These are phyloP conservation scores for Conistra vaccinii DNA, from an alignment of 2,888 invertebrate species.

Conservation along the genomic window DNA sequence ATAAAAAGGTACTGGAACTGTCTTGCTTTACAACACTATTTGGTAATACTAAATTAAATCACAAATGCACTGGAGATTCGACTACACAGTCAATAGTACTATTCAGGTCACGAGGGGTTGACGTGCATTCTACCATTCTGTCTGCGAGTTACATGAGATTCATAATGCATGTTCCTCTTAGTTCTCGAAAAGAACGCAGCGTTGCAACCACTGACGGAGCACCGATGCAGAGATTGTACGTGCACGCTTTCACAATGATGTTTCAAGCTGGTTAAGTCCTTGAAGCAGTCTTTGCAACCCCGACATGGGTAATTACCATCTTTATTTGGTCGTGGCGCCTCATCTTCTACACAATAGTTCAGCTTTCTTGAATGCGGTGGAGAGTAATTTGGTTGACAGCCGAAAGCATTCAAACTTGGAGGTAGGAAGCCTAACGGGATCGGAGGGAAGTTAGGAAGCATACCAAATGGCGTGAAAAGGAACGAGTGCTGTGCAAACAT, in stretches of 20 bases:
- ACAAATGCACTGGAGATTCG: slow-evolving; percentile 85
- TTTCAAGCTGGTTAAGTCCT: slow-evolving; percentile 92
- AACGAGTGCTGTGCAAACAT: slow-evolving; percentile 87
- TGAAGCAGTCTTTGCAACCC: slow-evolving; percentile 92
- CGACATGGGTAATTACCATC: slow-evolving; percentile 93
- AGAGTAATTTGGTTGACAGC: slow-evolving; percentile 83
- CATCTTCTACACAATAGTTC: slow-evolving; percentile 92
- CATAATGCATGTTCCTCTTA: slow-evolving; percentile 94
- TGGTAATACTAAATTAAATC: slow-evolving; percentile 85
- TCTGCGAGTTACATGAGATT: slow-evolving; percentile 90
- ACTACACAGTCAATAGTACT: slow-evolving; percentile 56
- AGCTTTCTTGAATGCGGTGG: slow-evolving; percentile 83
- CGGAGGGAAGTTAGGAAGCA: slow-evolving; percentile 88
- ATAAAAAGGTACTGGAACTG: slow-evolving; percentile 79
- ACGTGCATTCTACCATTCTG: slow-evolving; percentile 80
- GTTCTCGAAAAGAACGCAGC: slow-evolving; percentile 95
- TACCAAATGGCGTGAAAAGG: slow-evolving; percentile 87
- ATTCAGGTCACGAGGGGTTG: slow-evolving; percentile 82
- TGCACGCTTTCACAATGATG: slow-evolving; percentile 94
- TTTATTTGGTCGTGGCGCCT: slow-evolving; percentile 92
- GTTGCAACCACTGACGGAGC: slow-evolving; percentile 94
- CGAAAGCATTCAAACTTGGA: slow-evolving; percentile 84
- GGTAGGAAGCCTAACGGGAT: slow-evolving; percentile 86
- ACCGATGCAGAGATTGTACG: slow-evolving; percentile 93
- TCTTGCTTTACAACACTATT: slow-evolving; percentile 75